Conservation (phyloP, 2,888 invertebrate genomes). For the Tribolium freemani region DNA sequence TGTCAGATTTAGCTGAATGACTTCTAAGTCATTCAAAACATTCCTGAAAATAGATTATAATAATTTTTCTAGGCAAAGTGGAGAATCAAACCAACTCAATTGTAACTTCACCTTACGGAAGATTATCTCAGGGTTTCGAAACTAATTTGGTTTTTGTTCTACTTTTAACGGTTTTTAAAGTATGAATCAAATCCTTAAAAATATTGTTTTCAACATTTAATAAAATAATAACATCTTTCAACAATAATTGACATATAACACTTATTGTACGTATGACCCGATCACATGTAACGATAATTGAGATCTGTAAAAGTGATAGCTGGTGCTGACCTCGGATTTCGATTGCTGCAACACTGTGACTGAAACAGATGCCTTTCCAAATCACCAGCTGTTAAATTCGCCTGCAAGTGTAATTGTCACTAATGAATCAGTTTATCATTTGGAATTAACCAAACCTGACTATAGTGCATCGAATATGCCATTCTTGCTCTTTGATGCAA, state of each 20-base stretch:
- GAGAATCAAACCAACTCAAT: no score
- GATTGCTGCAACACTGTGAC: constrained; percentile 35
- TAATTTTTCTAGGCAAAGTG: no score
- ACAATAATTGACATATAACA: constrained; percentile 34
- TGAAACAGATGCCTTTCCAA: constrained; percentile 11
- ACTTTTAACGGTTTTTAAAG: no score
- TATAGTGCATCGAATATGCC: constrained; percentile 62
- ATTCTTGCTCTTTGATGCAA: constrained; percentile 66
- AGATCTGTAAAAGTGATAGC: constrained; percentile 71
- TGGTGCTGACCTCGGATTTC: constrained; percentile 73
- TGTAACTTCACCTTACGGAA: no score
- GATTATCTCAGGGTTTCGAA: no score
- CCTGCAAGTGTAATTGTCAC: constrained; percentile 34
- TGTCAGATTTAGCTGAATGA: no score
- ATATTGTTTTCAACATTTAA: constrained; percentile 29
- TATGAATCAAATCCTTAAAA: no score
- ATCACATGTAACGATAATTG: constrained; percentile 27
- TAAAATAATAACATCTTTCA: constrained; percentile 26
- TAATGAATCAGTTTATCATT: neutral
- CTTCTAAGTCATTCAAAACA: no score
- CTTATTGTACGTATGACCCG: neutral
- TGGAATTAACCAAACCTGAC: constrained; percentile 55
- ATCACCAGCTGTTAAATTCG: constrained; percentile 59
- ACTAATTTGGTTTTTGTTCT: no score
- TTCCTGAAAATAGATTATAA: no score